phyloP scores from a whole-genome alignment of 2,113 vertebrate genomes.

The Phrynosoma blainvillii region DNA sequence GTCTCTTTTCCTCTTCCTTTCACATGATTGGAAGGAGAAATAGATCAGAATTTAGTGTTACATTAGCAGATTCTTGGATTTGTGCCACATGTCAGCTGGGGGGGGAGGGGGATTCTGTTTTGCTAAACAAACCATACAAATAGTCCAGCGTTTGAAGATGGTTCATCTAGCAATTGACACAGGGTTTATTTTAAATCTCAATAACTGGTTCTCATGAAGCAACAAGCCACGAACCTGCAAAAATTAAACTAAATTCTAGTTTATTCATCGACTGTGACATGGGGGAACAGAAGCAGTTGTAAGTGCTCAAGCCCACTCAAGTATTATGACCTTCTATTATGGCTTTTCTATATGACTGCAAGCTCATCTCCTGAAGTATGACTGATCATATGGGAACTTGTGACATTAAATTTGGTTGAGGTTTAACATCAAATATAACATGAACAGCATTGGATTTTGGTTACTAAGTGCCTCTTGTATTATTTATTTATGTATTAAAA shows the following conservation, averaged over 20 bases:
- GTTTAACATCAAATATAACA: background rate
- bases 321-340: background rate
- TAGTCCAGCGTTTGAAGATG: background rate
- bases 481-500: too few relatives aligned
- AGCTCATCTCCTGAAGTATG: background rate
- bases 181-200: background rate
- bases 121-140: background rate
- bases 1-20: background rate
- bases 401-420: background rate
- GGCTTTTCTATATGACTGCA: background rate
- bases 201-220: background rate
- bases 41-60: background rate
- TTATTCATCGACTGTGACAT: background rate
- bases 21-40: background rate
- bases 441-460: background rate
- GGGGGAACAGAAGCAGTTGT: background rate
- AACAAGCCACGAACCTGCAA: background rate
- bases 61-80: background rate
- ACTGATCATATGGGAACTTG: background rate
- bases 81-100: background rate
- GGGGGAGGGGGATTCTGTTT: background rate
- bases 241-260: background rate
- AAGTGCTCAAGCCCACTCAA: background rate
- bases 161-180: background rate
- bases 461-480: background rate